Conservation (phyloP, 1,140 invertebrate species). For the Chelonus insularis region DNA sequence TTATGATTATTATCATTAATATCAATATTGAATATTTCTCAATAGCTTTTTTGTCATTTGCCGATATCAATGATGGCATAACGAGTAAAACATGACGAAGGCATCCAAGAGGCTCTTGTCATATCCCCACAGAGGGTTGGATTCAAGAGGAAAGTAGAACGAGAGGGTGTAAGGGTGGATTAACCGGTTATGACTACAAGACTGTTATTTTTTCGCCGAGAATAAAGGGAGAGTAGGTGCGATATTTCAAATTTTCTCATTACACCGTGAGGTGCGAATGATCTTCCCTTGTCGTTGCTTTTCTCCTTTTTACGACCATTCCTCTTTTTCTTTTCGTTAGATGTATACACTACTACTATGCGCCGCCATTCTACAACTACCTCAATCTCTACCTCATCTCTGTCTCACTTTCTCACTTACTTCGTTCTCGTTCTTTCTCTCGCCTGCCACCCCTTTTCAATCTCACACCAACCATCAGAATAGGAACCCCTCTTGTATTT, state of each 20-base stretch:
- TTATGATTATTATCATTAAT: no score
- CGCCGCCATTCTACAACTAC: no score
- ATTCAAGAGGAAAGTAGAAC: no score
- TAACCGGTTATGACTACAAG: conserved; percentile 54
- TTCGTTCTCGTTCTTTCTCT: conserved; percentile 38
- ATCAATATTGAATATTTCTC: no score
- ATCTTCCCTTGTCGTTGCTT: conserved; percentile 33
- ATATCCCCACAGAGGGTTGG: no score
- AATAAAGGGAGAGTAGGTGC: conserved; percentile 33
- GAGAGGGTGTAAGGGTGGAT: conserved; percentile 29
- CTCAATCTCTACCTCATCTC: not conserved
- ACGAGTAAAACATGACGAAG: no score
- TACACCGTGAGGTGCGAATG: conserved; percentile 58
- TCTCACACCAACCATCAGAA: conserved; percentile 53
- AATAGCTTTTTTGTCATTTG: no score
- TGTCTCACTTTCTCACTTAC: conserved; percentile 30
- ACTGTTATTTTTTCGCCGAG: conserved; percentile 33
- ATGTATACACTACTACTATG: not conserved
- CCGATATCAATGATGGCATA: no score
- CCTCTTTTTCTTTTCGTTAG: conserved; percentile 15
- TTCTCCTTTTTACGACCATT: conserved; percentile 21
- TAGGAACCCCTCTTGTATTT: conserved; percentile 55
- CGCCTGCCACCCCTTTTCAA: conserved; percentile 48
- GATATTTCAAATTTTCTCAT: conserved; percentile 63
- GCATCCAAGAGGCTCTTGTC: no score